A percentile compares a stretch with the other conserved stretches of the same genome.
phyloP scores from a whole-genome alignment of 2,113 vertebrate genomes.

The Amblyornis subalaris region DNA sequence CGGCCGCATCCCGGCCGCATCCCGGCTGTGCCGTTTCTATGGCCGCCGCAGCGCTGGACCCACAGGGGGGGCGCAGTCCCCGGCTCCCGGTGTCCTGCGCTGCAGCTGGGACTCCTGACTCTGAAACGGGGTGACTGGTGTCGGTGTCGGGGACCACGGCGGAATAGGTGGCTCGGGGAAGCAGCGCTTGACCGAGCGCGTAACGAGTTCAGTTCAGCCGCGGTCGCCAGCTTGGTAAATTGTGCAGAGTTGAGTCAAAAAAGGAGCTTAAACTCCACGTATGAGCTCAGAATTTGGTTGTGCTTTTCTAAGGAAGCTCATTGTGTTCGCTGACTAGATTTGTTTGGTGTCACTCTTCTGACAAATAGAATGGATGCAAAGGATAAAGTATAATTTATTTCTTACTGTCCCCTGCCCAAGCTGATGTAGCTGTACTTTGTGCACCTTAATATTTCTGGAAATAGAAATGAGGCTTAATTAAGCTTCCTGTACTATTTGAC shows the following conservation, averaged over 20 bases:
- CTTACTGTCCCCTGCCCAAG: neutral
- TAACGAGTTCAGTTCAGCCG: neutral
- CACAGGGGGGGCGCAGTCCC: neutral
- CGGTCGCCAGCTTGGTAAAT: neutral
- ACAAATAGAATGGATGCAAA: accelerated
- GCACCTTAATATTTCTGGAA: neutral
- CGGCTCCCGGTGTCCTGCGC: neutral
- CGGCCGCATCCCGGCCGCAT: neutral
- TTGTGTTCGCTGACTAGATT: neutral
- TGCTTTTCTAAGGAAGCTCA: neutral
- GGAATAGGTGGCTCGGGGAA: neutral
- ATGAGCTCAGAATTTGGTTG: neutral
- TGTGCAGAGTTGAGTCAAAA: neutral
- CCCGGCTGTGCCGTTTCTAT: neutral
- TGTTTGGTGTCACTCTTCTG: neutral
- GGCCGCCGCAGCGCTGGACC: neutral
- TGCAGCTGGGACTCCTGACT: neutral
- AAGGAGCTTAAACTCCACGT: neutral
- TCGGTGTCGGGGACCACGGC: neutral
- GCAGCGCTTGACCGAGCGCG: neutral
- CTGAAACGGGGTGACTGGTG: neutral
- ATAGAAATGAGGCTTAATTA: neutral
- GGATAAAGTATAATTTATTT: neutral
- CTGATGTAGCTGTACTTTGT: neutral
- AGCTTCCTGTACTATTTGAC: neutral